Evolutionary conservation across 2,797 vertebrate genomes (phyloP).

Genomic region (Chloroceryle inda): DNA sequence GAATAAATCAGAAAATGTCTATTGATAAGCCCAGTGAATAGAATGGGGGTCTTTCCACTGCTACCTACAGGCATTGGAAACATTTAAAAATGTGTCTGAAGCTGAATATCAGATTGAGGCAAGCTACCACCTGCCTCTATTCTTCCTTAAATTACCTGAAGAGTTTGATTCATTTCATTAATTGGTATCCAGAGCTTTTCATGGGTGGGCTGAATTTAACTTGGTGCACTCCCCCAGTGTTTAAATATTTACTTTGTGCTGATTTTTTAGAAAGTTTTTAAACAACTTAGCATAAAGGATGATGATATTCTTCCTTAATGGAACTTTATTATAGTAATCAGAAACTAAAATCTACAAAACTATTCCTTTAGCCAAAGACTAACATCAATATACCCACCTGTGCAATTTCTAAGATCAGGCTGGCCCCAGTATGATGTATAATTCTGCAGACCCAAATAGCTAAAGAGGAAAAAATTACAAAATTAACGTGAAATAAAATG

Average conservation of each 20-base stretch:
- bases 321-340: neutral
- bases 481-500: neutral
- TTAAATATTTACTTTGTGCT: neutral
- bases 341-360: neutral
- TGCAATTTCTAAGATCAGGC: constrained; percentile 88
- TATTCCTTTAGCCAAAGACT: neutral
- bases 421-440: constrained; percentile 85
- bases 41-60: neutral
- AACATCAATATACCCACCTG: constrained; percentile 70
- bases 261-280: neutral
- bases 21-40: neutral
- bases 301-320: neutral
- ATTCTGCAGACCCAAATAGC: constrained; percentile 79
- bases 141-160: neutral
- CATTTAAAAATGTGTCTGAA: neutral
- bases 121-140: neutral
- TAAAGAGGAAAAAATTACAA: constrained; percentile 67
- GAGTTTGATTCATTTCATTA: neutral
- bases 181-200: neutral
- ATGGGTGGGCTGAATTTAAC: neutral
- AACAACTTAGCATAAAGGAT: neutral
- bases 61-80: neutral
- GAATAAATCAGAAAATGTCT: neutral
- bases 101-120: neutral
- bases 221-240: neutral